Evolutionary conservation across 2,888 invertebrate species (phyloP).

Genomic region (Pocota personata): DNA sequence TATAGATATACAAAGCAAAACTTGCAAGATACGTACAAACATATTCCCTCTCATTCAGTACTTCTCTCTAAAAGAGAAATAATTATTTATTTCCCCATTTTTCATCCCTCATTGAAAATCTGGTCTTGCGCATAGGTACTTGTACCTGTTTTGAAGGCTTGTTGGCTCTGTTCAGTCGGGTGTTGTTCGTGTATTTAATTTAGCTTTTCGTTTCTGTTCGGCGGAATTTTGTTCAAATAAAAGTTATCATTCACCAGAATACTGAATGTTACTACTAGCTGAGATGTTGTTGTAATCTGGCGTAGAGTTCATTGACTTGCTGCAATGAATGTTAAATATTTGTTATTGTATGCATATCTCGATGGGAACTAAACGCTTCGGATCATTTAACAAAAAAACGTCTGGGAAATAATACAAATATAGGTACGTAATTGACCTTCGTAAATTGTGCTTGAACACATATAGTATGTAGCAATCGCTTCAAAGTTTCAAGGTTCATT

Average conservation of each 20-base stretch:
- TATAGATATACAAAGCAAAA: not conserved
- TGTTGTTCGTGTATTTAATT: constrained; percentile 21
- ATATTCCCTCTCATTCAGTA: not conserved
- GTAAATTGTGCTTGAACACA: no score
- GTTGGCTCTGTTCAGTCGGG: constrained; percentile 5
- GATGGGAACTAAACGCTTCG: no score
- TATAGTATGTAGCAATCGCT: no score
- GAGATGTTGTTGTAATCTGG: not conserved
- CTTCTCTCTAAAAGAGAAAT: not conserved
- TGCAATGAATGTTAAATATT: not conserved
- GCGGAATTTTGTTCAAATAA: constrained; percentile 4
- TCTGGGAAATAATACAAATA: no score
- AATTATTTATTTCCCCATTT: no score
- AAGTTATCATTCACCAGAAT: not conserved
- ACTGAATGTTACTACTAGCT: not conserved
- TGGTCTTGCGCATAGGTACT: constrained; percentile 53
- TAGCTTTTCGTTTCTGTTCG: constrained; percentile 7
- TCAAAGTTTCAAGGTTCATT: no score
- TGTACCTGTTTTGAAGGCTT: constrained; percentile 14
- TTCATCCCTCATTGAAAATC: constrained; percentile 22
- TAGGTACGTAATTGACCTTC: no score
- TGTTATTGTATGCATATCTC: no score
- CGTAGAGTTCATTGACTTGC: constrained; percentile 14
- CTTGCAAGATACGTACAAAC: no score
- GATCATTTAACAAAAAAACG: no score